These are phyloP conservation scores for Cirrhinus molitorella DNA, from an alignment of 2,797 vertebrate genomes.

Conservation along the genomic window DNA sequence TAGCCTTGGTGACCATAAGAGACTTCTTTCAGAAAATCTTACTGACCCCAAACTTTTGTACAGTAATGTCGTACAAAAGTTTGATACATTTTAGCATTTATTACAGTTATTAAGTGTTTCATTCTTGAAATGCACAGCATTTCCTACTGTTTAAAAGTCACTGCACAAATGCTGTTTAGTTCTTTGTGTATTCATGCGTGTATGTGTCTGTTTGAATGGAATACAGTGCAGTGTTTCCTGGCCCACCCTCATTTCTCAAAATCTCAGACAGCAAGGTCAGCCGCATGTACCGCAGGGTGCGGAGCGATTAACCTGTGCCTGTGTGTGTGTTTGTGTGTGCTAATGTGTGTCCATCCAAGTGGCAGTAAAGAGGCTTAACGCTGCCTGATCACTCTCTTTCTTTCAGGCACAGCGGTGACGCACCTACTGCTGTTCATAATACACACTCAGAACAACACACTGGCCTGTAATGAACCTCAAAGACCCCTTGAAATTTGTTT, in stretches of 20 bases:
- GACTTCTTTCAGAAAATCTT: too few relatives aligned
- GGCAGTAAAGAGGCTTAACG: slow-evolving; percentile 70
- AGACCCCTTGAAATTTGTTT: background rate
- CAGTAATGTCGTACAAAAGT: too few relatives aligned
- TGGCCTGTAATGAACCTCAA: background rate
- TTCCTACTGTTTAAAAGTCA: background rate
- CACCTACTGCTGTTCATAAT: slow-evolving; percentile 19
- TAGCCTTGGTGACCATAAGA: background rate
- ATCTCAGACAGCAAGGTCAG: slow-evolving; percentile 37
- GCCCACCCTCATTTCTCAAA: slow-evolving; percentile 24
- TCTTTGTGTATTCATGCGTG: background rate
- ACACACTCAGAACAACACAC: background rate
- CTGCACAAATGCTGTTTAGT: background rate
- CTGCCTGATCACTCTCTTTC: slow-evolving; percentile 21
- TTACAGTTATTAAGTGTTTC: background rate
- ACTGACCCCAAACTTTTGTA: too few relatives aligned
- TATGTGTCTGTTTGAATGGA: background rate
- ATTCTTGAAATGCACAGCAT: background rate
- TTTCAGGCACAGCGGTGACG: slow-evolving; percentile 33
- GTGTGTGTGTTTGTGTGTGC: slow-evolving; percentile 28
- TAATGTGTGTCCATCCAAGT: slow-evolving; percentile 47
- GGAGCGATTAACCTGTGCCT: slow-evolving; percentile 22
- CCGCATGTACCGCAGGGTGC: slow-evolving; percentile 16
- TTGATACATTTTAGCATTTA: background rate
- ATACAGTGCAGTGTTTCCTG: background rate